Conservation (phyloP, 2,888 invertebrate species). For the Therioaphis trifolii region DNA sequence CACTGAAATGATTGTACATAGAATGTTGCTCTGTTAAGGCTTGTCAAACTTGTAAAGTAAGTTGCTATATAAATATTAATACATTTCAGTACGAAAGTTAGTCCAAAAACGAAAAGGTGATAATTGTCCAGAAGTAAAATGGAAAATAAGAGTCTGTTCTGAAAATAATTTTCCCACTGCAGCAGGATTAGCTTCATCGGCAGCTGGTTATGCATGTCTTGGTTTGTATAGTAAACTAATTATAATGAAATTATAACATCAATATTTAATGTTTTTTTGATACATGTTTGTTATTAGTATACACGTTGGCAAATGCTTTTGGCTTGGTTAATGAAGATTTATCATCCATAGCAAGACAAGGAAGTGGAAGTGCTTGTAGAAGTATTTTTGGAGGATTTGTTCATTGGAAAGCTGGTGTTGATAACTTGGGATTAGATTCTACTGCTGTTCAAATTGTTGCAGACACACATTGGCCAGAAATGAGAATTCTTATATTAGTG, state of each 20-base stretch:
- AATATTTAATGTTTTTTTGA: conserved; percentile 24
- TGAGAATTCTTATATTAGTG: conserved; percentile 89
- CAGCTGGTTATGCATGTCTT: conserved; percentile 96
- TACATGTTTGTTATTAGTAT: conserved; percentile 71
- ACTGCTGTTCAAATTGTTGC: conserved; percentile 80
- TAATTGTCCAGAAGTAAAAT: conserved; percentile 71
- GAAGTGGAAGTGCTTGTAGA: conserved; percentile 96
- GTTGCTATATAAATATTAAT: background rate
- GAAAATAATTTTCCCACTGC: conserved; percentile 99
- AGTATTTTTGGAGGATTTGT: conserved; percentile 96
- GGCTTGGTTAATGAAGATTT: conserved; percentile 74
- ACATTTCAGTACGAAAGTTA: conserved; percentile 63
- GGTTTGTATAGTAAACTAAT: conserved; percentile 69
- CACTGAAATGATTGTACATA: no score
- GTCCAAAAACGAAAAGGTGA: conserved; percentile 67
- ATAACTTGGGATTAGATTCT: conserved; percentile 79
- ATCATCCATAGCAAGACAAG: conserved; percentile 78
- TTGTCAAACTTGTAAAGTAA: no score
- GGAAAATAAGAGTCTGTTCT: conserved; percentile 86
- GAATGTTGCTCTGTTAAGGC: no score
- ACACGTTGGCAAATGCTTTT: conserved; percentile 81
- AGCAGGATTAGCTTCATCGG: conserved; percentile 97
- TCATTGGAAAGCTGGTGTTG: conserved; percentile 83
- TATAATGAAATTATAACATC: background rate
- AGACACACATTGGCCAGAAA: conserved; percentile 86